A percentile compares a stretch with the other conserved stretches of the same genome.
phyloP scores from a whole-genome alignment of 2,888 invertebrate species.

The Sipunculus nudus region DNA sequence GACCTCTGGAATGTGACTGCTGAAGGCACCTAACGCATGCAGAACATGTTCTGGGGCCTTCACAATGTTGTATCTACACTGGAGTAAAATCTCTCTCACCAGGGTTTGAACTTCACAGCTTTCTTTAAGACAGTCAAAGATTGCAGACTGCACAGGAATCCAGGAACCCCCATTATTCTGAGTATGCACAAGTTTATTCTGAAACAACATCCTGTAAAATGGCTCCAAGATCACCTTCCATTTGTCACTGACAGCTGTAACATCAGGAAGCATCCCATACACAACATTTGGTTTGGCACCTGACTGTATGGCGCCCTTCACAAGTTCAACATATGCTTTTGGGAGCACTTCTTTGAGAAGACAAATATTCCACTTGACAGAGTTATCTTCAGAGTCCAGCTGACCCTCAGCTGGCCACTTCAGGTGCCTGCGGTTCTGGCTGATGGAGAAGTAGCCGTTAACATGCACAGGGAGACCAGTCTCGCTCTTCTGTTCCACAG shows the following conservation, averaged over 20 bases:
- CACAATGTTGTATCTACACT: constrained; percentile 16
- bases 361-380: constrained; percentile 54
- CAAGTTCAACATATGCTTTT: constrained; percentile 39
- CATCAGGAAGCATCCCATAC: constrained; percentile 32
- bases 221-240: constrained; percentile 35
- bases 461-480: constrained; percentile 61
- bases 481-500: constrained; percentile 44
- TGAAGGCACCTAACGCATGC: constrained; percentile 31
- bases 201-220: constrained; percentile 25
- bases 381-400: constrained; percentile 44
- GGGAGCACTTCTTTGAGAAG: constrained; percentile 52
- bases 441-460: constrained; percentile 59
- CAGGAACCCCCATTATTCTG: constrained; percentile 16
- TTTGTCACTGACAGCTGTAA: constrained; percentile 31
- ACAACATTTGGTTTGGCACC: constrained; percentile 10
- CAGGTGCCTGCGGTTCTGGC: constrained; percentile 54
- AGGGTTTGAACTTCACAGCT: neutral
- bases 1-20: constrained; percentile 1
- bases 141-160: constrained; percentile 19
- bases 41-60: constrained; percentile 28
- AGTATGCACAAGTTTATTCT: constrained; percentile 24
- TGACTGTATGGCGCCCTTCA: constrained; percentile 32
- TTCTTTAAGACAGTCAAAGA: constrained; percentile 38
- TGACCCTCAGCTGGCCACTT: constrained; percentile 55
- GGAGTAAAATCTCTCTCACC: constrained; percentile 19